A percentile compares a stretch with the other conserved stretches of the same genome.
Conservation (phyloP, 1,140 invertebrate species). For the Apis laboriosa region DNA sequence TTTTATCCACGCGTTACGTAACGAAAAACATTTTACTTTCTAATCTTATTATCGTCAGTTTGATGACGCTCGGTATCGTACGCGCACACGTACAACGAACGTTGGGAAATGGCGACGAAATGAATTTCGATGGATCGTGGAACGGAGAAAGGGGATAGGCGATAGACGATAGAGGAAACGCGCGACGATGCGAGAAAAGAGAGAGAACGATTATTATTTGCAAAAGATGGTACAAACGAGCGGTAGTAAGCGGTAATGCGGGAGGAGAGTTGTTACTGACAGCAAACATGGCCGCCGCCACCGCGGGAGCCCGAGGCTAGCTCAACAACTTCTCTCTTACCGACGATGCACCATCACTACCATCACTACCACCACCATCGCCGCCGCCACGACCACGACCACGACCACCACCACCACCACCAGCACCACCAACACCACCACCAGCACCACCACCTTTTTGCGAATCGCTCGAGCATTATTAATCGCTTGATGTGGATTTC, state of each 20-base stretch:
- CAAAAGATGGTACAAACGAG: conserved; percentile 53
- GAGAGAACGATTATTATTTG: conserved; percentile 56
- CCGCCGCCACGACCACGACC: no score
- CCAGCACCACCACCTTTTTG: conserved; percentile 66
- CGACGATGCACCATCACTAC: conserved; percentile 42
- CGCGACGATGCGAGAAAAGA: not conserved
- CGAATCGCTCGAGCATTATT: conserved; percentile 75
- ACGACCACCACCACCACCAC: no score
- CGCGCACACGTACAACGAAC: not conserved
- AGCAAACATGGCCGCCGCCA: conserved; percentile 73
- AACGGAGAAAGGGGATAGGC: conserved; percentile 8
- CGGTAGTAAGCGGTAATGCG: conserved; percentile 54
- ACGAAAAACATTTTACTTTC: conserved; percentile 30
- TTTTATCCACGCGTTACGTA: conserved; percentile 20
- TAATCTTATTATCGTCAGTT: conserved; percentile 16
- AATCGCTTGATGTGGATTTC: conserved; percentile 77
- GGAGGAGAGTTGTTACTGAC: conserved; percentile 76
- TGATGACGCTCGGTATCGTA: not conserved
- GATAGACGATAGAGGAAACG: not conserved
- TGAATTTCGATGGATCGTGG: not conserved
- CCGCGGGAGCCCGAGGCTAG: conserved; percentile 64
- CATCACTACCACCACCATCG: no score
- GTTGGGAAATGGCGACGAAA: conserved; percentile 9
- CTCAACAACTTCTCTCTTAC: conserved; percentile 72
- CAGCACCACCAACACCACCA: no score